Evolutionary conservation across 2,888 invertebrate genomes (phyloP).

Genomic region (Limnephilus auricula): DNA sequence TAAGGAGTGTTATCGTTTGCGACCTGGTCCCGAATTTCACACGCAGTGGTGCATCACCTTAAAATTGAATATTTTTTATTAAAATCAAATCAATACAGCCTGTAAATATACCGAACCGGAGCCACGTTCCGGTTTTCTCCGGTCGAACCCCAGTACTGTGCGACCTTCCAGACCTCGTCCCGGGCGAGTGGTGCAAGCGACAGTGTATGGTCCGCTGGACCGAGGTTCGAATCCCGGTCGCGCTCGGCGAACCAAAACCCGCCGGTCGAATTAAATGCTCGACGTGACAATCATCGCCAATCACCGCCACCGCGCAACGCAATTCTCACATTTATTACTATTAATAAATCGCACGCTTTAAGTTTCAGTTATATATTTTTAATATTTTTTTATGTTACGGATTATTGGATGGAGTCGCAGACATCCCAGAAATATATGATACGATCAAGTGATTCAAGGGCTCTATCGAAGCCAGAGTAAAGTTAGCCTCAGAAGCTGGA

Average conservation of each 20-base stretch:
- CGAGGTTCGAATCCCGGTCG: slow-evolving; percentile 18
- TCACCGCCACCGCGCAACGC: neutral
- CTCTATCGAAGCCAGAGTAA: too few relatives aligned
- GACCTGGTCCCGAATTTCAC: too few relatives aligned
- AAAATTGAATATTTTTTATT: too few relatives aligned
- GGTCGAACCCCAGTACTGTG: neutral
- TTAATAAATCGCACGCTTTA: neutral
- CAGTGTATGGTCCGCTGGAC: neutral
- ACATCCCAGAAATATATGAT: neutral
- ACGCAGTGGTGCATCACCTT: too few relatives aligned
- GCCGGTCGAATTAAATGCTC: slow-evolving; percentile 6
- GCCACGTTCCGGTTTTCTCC: neutral
- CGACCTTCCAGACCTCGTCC: neutral
- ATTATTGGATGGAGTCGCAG: neutral
- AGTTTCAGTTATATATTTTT: neutral
- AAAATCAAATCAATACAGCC: too few relatives aligned
- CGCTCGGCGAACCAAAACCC: slow-evolving; percentile 10
- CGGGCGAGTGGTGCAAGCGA: slow-evolving; percentile 1
- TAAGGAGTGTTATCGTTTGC: too few relatives aligned
- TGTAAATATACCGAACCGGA: neutral
- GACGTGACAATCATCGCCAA: neutral
- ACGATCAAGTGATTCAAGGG: neutral
- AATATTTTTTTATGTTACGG: neutral
- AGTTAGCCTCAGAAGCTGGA: too few relatives aligned
- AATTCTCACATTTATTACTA: neutral